Base-by-base conservation (phyloP, 2,888 invertebrate species). In the Tridacna gigas region DNA sequence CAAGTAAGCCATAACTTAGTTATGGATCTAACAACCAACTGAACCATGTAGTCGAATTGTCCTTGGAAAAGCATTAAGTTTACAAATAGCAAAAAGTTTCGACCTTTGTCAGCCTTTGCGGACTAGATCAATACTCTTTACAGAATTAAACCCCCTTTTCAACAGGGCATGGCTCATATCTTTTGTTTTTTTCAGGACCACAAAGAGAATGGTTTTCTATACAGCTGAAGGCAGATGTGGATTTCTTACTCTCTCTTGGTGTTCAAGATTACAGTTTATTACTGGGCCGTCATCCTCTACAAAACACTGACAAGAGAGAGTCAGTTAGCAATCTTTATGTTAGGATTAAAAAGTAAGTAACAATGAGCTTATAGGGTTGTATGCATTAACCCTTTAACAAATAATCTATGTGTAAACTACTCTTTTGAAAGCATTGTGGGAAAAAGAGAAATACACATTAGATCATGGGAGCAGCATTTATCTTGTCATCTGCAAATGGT, bases 221-320 rank as follows among this genome's bases (percentile, higher is more conserved):
- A 1, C 93, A 93, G 80, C 75, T 93, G 26, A 75, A 82, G 51
- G 86, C 88, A n/a, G 93, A 93, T 79, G 88, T 91, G 11, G 84
- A 86, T 25, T 93, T 93, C 73, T 80, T 93, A 82, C 74, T 83
- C 20, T 77, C 79, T 13, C 88, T 92, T 22, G 91, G 91, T 25
- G 91, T 92, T 9, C 90, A 89, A 77, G 93, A 93, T 82, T 93
- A 93, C 90, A 93, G 93, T 75, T 84, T 93, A 28, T 88, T 93
- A 69, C 79, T 93, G 56, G 93, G 92, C 0, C 77, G 89, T 67
- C 93, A 93, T 75, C 83, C 81, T 15, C 86, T 90, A 13, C 83
- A 89, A 22, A 48, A 45, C 0, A 80, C 77, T 4, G 92, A 91
- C 60, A 82, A 74, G 67, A 61, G 82, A 25, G 88, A 89, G 22